phyloP scores from a whole-genome alignment of 2,113 vertebrate species.

The Nanger granti region DNA sequence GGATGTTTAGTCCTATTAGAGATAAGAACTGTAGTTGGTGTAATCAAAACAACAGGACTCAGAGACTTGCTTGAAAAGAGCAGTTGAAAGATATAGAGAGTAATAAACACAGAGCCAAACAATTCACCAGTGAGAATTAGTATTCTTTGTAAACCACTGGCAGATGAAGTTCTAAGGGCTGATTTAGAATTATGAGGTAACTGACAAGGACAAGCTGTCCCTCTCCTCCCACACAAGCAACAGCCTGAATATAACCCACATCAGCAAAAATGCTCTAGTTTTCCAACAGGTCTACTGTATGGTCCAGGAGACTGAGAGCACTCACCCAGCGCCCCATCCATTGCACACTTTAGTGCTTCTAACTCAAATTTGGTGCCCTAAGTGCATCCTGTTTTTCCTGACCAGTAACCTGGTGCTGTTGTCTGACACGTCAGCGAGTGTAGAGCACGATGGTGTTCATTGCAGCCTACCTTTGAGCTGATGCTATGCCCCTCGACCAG shows the following conservation, averaged over 20 bases:
- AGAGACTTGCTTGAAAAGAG: conserved; percentile 73
- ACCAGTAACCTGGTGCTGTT: conserved; percentile 57
- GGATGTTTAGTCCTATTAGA: conserved; percentile 64
- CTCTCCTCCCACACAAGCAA: conserved; percentile 65
- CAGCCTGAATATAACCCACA: conserved; percentile 28
- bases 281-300: background rate
- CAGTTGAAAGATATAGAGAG: conserved; percentile 61
- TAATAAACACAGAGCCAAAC: conserved; percentile 58
- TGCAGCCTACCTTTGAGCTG: conserved; percentile 60
- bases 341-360: conserved; percentile 24
- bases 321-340: background rate
- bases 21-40: conserved; percentile 61
- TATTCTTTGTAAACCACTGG: conserved; percentile 72
- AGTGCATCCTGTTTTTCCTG: conserved; percentile 58
- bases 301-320: conserved; percentile 1
- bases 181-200: conserved; percentile 50
- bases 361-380: background rate
- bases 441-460: conserved; percentile 49
- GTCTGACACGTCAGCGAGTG: conserved; percentile 59
- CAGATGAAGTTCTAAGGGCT: conserved; percentile 63
- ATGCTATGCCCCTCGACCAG: conserved; percentile 49
- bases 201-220: conserved; percentile 56
- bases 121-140: conserved; percentile 60
- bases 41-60: conserved; percentile 72
- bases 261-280: conserved; percentile 42